Evolutionary conservation across 1,140 invertebrate genomes (phyloP).

Genomic region (Portunus trituberculatus): DNA sequence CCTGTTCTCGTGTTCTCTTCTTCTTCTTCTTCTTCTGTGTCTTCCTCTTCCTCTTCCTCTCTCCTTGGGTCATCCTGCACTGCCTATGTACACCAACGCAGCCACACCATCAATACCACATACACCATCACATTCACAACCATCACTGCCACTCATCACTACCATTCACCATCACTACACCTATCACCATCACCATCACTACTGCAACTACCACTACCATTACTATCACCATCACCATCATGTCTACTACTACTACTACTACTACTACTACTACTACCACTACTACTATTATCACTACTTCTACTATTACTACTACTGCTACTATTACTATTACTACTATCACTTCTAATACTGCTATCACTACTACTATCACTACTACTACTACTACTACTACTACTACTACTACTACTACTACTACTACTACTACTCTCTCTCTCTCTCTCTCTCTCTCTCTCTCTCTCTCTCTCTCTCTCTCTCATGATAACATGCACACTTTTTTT

Average conservation of each 20-base stretch:
- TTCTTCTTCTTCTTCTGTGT: not conserved
- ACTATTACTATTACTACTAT: not conserved
- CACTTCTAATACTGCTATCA: not conserved
- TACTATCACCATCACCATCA: not conserved
- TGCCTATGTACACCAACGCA: not conserved
- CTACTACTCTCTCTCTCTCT: slow-evolving; percentile 9
- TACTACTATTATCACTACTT: not conserved
- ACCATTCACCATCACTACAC: not conserved
- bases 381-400: not conserved
- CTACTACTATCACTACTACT: not conserved
- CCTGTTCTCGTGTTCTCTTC: not conserved
- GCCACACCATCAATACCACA: not conserved
- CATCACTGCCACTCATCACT: not conserved
- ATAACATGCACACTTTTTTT: too few species aligned
- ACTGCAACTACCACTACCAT: not conserved
- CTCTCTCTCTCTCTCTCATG: slow-evolving; percentile 4
- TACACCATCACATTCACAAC: not conserved
- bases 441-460: slow-evolving; percentile 32
- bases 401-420: too few species aligned
- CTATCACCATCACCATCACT: not conserved
- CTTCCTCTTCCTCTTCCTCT: not conserved
- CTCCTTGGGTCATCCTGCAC: not conserved
- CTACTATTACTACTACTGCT: not conserved
- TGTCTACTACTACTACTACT: not conserved
- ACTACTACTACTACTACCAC: not conserved